These are phyloP conservation scores for Osmoderma eremita DNA, from an alignment of 2,888 invertebrate genomes.

Conservation along the genomic window DNA sequence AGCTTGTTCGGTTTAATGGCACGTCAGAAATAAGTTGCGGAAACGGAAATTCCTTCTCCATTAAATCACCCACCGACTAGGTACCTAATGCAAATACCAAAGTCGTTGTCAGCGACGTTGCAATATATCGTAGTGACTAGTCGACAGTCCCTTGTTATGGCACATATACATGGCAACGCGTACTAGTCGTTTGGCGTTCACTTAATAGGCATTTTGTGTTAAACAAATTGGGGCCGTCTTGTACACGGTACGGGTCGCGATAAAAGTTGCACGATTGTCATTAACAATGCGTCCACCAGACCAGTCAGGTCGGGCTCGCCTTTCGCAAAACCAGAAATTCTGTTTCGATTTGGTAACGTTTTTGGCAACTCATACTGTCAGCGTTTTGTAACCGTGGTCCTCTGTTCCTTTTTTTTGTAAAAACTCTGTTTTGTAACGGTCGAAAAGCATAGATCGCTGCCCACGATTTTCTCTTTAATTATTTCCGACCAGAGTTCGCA, in stretches of 20 bases:
- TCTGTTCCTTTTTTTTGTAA: slow-evolving; percentile 6
- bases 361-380: not conserved
- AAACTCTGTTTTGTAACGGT: slow-evolving; percentile 24
- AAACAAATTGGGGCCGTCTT: slow-evolving; percentile 41
- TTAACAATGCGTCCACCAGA: slow-evolving; percentile 24
- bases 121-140: not conserved
- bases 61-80: slow-evolving; percentile 2
- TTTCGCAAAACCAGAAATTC: slow-evolving; percentile 7
- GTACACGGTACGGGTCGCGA: slow-evolving; percentile 30
- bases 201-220: slow-evolving; percentile 46
- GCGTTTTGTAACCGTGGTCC: not conserved
- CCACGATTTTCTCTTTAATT: slow-evolving; percentile 30
- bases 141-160: not conserved
- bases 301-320: not conserved
- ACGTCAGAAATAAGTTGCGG: not conserved
- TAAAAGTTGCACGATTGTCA: slow-evolving; percentile 31
- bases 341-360: slow-evolving; percentile 3
- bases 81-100: slow-evolving; percentile 5
- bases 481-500: slow-evolving; percentile 10
- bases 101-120: slow-evolving; percentile 31
- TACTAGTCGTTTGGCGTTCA: slow-evolving; percentile 3
- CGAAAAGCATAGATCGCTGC: slow-evolving; percentile 9
- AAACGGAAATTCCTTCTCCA: slow-evolving; percentile 15
- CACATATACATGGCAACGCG: not conserved
- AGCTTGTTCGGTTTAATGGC: no score